Evolutionary conservation across 2,113 vertebrate genomes (phyloP), one percentile per base, ranked within the genome.

Genomic region (Corvus hawaiiensis): DNA sequence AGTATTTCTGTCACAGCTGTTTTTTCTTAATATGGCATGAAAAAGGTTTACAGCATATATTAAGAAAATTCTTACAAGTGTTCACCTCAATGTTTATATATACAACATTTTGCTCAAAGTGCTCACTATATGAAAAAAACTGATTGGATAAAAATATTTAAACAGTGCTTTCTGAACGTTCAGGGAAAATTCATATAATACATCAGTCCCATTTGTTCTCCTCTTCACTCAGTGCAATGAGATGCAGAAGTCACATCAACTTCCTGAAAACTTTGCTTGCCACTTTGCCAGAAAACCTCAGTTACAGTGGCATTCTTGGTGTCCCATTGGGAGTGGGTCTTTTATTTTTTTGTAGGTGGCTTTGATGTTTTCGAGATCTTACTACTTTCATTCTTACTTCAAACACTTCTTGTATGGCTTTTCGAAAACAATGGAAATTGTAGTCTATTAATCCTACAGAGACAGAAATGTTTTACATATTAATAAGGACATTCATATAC

Each of bases 341-440:
- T 96, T 98, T 98, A 84, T 96, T 98, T 97, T 98, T 99, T 69
- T 98, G 98, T 66, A 98, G 95, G 86, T 98, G 98, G 97, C 95
- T 99, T 91, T 98, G 98, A 94, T 98, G 98, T 95, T 99, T 99
- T 55, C 99, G 98, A 63, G 98, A 99, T 92, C 98, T 98, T 81
- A 99, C 98, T 76, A 99, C 98, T 97, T 98, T 98, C 92, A 99
- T 97, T 48, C 99, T 98, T 62, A 99, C 99, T 87, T 99, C 99
- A 95, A 99, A 99, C 59, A 99, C 99, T 95, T 99, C 99, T 96
- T 99, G 99, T 93, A 99, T 99, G 96, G 99, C 99, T 95, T 99
- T 99, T 96, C 98, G 99, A 93, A 99, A 99, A 95, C 99, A 99
- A 97, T 99, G 99, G 96, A 99, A 99, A 98, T 99, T 99, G 98